phyloP scores from a whole-genome alignment of 2,797 vertebrate species.

The Rhinatrema bivittatum region DNA sequence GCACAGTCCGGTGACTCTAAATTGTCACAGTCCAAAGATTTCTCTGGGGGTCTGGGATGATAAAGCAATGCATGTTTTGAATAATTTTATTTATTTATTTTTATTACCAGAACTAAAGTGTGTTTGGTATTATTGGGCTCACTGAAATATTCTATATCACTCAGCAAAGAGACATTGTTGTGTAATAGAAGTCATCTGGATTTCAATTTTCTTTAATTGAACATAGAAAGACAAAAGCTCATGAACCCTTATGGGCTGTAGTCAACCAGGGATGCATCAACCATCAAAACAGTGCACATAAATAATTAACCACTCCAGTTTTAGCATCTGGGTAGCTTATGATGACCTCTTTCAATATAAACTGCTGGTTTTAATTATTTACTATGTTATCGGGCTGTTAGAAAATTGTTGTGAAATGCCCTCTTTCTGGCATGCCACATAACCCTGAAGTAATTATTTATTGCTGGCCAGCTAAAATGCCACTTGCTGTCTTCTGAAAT shows the following conservation, averaged over 20 bases:
- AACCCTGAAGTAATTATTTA: too few relatives aligned
- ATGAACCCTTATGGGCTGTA: slow-evolving; percentile 13
- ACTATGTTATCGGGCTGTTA: too few relatives aligned
- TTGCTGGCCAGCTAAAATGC: too few relatives aligned
- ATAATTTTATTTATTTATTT: too few relatives aligned
- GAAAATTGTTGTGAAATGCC: too few relatives aligned
- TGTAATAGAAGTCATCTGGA: slow-evolving; percentile 4
- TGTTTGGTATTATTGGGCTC: slow-evolving; percentile 9
- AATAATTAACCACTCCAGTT: slow-evolving; percentile 34
- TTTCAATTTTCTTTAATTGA: slow-evolving; percentile 11
- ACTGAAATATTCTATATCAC: slow-evolving; percentile 7
- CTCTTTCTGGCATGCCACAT: too few relatives aligned
- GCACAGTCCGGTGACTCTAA: too few relatives aligned
- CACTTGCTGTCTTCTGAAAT: too few relatives aligned
- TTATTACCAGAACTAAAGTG: too few relatives aligned
- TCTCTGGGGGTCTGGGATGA: too few relatives aligned
- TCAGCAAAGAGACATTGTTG: slow-evolving; percentile 12
- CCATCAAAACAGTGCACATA: slow-evolving; percentile 18
- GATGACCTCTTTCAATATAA: slow-evolving; percentile 9
- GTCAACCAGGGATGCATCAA: slow-evolving; percentile 30
- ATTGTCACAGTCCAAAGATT: too few relatives aligned
- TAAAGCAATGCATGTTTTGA: too few relatives aligned
- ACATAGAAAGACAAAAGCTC: slow-evolving; percentile 23
- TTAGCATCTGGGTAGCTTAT: slow-evolving; percentile 1
- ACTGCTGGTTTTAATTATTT: slow-evolving; percentile 16